Percentiles rank a stretch among this genome's conserved stretches.
These are phyloP conservation scores for Erythrocercus mccallii DNA, from an alignment of 2,113 vertebrate genomes.

Conservation along the genomic window DNA sequence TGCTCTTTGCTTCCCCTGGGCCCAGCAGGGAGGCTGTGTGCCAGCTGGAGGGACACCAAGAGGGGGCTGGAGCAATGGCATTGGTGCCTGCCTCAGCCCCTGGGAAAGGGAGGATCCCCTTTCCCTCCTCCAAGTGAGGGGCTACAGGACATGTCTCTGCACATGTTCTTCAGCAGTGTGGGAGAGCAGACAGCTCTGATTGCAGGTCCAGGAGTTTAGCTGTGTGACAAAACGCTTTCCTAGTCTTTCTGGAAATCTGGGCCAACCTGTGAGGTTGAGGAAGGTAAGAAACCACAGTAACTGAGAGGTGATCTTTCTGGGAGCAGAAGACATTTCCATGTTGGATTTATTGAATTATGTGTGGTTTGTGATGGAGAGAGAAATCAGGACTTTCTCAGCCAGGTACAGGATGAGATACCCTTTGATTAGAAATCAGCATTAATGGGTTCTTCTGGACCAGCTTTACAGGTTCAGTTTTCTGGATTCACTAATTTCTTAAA, in stretches of 20 bases:
- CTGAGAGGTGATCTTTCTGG: neutral
- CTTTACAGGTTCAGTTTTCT: neutral
- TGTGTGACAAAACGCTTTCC: neutral
- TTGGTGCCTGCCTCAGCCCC: neutral
- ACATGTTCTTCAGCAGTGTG: accelerated
- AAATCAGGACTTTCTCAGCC: neutral
- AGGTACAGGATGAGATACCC: neutral
- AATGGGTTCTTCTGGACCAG: neutral
- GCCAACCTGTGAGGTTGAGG: neutral
- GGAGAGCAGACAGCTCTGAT: neutral
- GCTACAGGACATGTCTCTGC: neutral
- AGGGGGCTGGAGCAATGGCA: neutral
- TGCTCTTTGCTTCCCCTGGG: neutral
- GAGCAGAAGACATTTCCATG: neutral
- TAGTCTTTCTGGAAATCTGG: neutral
- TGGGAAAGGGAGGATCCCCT: too few species aligned
- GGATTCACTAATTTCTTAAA: neutral
- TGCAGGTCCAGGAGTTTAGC: neutral
- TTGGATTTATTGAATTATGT: neutral
- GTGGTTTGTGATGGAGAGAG: neutral
- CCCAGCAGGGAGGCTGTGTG: accelerated
- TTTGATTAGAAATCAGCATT: neutral
- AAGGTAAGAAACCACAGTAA: neutral
- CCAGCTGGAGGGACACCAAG: neutral
- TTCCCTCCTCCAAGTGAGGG: accelerated